phyloP scores from a whole-genome alignment of 2,113 vertebrate species.

The Amphilophus citrinellus region DNA sequence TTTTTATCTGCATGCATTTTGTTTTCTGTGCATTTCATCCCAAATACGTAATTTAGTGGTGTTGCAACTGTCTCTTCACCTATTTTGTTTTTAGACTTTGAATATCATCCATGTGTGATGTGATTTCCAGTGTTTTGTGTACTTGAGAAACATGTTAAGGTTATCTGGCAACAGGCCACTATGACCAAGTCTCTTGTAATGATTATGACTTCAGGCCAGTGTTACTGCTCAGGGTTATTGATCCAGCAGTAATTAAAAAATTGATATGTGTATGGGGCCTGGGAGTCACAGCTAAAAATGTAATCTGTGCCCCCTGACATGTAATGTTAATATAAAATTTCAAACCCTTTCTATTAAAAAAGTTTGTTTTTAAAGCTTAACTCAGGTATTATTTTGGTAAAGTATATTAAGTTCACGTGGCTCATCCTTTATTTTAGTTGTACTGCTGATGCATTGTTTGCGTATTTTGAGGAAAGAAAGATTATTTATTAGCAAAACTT shows the following conservation, averaged over 20 bases:
- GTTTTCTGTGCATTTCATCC: background rate
- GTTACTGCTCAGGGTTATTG: background rate
- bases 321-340: too few species aligned
- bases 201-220: background rate
- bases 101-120: background rate
- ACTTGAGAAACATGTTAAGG: background rate
- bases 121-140: background rate
- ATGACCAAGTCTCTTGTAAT: background rate
- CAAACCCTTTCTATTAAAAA: too few species aligned
- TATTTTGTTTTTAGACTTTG: background rate
- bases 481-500: background rate
- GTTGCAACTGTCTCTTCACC: too few species aligned
- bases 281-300: too few species aligned
- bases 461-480: background rate
- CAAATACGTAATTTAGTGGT: background rate
- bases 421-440: too few species aligned
- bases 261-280: too few species aligned
- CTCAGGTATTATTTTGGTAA: too few species aligned
- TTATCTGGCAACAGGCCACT: background rate
- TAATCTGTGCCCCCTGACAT: too few species aligned
- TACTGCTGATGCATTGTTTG: too few species aligned
- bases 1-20: background rate
- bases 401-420: too few species aligned
- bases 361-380: too few species aligned
- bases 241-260: background rate